phyloP scores from a whole-genome alignment of 2,888 invertebrate genomes.

The Euplagia quadripunctaria region DNA sequence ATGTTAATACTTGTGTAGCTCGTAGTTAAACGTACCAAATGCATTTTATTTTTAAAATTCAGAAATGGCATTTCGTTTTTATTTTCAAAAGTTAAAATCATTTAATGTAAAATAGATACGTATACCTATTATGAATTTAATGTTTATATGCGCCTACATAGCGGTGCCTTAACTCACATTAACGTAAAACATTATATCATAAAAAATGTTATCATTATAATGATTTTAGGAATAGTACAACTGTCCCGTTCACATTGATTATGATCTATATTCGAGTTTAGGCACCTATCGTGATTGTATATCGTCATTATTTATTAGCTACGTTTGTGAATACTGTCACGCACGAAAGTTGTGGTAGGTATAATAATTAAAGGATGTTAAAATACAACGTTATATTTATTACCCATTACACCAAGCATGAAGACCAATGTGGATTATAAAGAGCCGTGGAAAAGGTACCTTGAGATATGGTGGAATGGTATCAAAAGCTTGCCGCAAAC shows the following conservation, averaged over 20 bases:
- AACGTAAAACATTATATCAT: slow-evolving; percentile 12
- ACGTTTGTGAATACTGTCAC: slow-evolving; percentile 36
- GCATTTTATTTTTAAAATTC: no score
- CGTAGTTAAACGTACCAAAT: no score
- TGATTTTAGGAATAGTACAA: slow-evolving; percentile 51
- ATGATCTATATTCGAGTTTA: slow-evolving; percentile 53
- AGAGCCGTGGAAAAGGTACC: slow-evolving; percentile 65
- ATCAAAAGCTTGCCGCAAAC: slow-evolving; percentile 81
- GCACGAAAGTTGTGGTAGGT: slow-evolving; percentile 37
- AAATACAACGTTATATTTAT: slow-evolving; percentile 1
- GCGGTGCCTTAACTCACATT: not conserved
- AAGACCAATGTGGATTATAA: slow-evolving; percentile 57
- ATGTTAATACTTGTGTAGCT: no score
- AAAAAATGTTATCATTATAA: slow-evolving; percentile 38
- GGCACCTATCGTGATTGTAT: slow-evolving; percentile 33
- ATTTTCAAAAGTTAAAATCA: no score
- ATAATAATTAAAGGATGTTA: slow-evolving; percentile 38
- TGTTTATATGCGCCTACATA: no score
- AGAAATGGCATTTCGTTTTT: no score
- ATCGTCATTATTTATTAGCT: slow-evolving; percentile 44
- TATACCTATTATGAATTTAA: no score
- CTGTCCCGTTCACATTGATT: slow-evolving; percentile 66
- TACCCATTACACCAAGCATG: slow-evolving; percentile 17
- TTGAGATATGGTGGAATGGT: slow-evolving; percentile 82
- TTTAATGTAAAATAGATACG: no score